Conservation (phyloP, 2,113 vertebrate species). For the Tachysurus fulvidraco region DNA sequence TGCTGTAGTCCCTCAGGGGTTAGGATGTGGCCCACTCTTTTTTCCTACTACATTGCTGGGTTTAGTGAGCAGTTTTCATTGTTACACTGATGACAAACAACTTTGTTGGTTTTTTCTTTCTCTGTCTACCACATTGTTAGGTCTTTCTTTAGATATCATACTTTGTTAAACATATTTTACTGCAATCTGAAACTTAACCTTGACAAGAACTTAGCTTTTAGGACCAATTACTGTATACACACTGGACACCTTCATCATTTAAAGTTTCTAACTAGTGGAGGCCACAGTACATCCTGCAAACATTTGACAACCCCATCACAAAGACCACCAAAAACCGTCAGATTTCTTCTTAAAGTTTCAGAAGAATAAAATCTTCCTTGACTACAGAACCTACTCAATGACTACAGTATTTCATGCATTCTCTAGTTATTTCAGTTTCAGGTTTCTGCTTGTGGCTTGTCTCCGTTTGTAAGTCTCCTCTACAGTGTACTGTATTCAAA, state of each 20-base stretch:
- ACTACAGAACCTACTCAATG: not conserved
- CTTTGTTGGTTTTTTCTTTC: not conserved
- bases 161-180: not conserved
- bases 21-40: not conserved
- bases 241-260: not conserved
- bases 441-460: not conserved
- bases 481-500: not conserved
- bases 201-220: not conserved
- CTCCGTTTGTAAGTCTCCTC: not conserved
- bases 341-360: not conserved
- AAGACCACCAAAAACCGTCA: not conserved
- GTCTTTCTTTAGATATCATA: not conserved
- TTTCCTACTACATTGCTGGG: not conserved
- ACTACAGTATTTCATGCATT: not conserved
- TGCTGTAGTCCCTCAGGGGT: not conserved
- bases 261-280: not conserved
- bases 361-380: not conserved
- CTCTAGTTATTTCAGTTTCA: not conserved
- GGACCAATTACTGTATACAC: not conserved
- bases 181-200: not conserved
- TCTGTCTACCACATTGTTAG: not conserved
- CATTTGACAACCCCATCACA: not conserved
- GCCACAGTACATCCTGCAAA: not conserved
- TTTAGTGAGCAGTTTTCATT: not conserved
- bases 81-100: not conserved